These are phyloP conservation scores for Xestia xanthographa DNA, from an alignment of 2,888 invertebrate genomes.

Conservation along the genomic window DNA sequence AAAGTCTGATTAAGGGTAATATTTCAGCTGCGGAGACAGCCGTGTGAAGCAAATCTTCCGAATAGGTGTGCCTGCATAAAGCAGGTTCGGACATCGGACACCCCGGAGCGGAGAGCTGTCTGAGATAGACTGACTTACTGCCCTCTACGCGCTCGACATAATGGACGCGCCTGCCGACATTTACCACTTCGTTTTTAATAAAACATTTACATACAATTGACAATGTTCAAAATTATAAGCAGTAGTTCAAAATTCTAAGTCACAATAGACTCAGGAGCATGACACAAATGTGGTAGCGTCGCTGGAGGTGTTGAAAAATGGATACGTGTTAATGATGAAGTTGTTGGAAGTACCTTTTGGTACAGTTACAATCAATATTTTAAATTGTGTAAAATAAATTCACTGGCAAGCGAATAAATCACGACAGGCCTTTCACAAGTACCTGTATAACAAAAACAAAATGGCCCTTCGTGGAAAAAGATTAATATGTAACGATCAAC, in stretches of 20 bases:
- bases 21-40: conserved; percentile 78
- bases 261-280: conserved; percentile 34
- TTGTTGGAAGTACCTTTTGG: conserved; percentile 6
- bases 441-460: conserved; percentile 52
- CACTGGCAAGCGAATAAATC: conserved; percentile 50
- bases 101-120: conserved; percentile 78
- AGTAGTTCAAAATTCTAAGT: conserved; percentile 37
- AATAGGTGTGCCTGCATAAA: conserved; percentile 81
- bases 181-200: conserved; percentile 63
- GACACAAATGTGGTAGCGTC: conserved; percentile 41
- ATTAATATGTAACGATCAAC: conserved; percentile 65
- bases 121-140: conserved; percentile 75
- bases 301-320: conserved; percentile 22
- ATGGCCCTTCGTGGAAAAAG: conserved; percentile 59
- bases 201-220: conserved; percentile 64
- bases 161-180: conserved; percentile 58
- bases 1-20: conserved; percentile 77
- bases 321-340: conserved; percentile 19
- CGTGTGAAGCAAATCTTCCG: conserved; percentile 77
- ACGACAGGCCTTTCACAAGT: conserved; percentile 41
- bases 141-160: conserved; percentile 60
- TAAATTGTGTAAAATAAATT: conserved; percentile 47
- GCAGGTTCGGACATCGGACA: conserved; percentile 78
- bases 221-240: conserved; percentile 55
- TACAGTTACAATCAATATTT: conserved; percentile 28